These are phyloP conservation scores for Epicampocera succincta DNA, from an alignment of 2,888 invertebrate species.

Conservation along the genomic window DNA sequence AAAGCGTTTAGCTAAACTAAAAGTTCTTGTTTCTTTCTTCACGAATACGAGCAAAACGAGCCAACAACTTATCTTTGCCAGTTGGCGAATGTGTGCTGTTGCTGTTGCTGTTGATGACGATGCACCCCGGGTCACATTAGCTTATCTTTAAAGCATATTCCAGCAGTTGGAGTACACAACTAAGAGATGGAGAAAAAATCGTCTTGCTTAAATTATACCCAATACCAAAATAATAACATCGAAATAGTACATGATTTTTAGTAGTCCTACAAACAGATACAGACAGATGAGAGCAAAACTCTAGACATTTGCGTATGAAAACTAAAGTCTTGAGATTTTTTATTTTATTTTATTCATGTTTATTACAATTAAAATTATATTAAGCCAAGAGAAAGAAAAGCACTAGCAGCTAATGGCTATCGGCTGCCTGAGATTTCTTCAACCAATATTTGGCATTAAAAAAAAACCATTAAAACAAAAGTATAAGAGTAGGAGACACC, in stretches of 20 bases:
- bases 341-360: too few species aligned
- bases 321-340: too few species aligned
- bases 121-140: conserved; percentile 74
- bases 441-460: too few species aligned
- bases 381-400: too few species aligned
- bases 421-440: too few species aligned
- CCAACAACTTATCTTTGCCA: conserved; percentile 10
- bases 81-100: conserved; percentile 18
- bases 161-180: background rate
- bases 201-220: conserved; percentile 38
- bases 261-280: conserved; percentile 8
- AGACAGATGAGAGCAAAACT: background rate
- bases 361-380: too few species aligned
- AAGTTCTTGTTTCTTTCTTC: background rate
- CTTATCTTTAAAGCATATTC: conserved; percentile 75
- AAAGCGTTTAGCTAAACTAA: conserved; percentile 61
- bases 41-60: conserved; percentile 23
- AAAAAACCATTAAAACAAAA: too few species aligned
- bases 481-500: too few species aligned
- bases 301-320: background rate
- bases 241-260: background rate
- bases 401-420: too few species aligned
- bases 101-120: conserved; percentile 60
- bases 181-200: background rate
- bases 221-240: conserved; percentile 24